phyloP scores from a whole-genome alignment of 2,888 invertebrate genomes.

The Drosophila tanythrix region DNA sequence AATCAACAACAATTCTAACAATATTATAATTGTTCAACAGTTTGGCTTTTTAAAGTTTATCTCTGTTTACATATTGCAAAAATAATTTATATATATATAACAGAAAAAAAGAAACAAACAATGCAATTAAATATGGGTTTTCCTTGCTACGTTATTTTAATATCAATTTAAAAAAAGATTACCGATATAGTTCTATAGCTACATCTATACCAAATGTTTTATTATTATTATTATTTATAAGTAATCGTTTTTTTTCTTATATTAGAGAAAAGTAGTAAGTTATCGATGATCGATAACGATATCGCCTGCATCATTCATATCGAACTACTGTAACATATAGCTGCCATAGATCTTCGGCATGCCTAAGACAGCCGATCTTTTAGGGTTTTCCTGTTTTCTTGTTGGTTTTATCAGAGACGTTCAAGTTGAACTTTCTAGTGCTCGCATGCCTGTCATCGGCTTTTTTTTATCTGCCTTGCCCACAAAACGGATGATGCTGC shows the following conservation, averaged over 20 bases:
- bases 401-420: not conserved
- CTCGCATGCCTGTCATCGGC: conserved; percentile 7
- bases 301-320: not conserved
- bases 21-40: conserved; percentile 33
- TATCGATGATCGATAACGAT: not conserved
- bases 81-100: not conserved
- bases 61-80: not conserved
- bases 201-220: not conserved
- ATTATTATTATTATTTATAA: no score
- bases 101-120: not conserved
- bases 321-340: not conserved
- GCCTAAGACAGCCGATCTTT: not conserved
- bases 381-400: not conserved
- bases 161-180: not conserved
- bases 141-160: not conserved
- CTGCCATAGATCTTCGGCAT: not conserved
- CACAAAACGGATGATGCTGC: conserved; percentile 5
- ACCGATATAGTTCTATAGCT: not conserved
- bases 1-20: conserved; percentile 25
- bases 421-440: conserved; percentile 3
- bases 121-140: not conserved
- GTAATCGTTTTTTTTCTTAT: not conserved
- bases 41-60: conserved; percentile 9
- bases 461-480: conserved; percentile 15
- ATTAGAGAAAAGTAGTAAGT: not conserved